Evolutionary conservation across 2,888 invertebrate genomes (phyloP).

Genomic region (Kuschelorhynchus macadamiae): DNA sequence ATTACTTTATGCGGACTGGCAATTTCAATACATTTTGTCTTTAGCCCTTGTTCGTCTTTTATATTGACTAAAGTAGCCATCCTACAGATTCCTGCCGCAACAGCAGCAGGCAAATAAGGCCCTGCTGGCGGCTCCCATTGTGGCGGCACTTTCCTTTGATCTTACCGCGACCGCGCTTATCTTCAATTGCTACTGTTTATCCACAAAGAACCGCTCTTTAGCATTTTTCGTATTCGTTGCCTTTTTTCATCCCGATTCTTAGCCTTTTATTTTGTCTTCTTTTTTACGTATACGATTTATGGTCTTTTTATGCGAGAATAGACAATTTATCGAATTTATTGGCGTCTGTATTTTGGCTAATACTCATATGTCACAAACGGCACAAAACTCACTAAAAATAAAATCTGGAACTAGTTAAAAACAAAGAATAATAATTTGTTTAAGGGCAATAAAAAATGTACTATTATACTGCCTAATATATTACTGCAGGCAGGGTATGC

Average conservation of each 20-base stretch:
- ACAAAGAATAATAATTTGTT: too few species aligned
- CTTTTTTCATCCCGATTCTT: constrained; percentile 25
- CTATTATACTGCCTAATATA: too few species aligned
- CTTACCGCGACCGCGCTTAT: constrained; percentile 62
- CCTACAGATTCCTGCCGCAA: constrained; percentile 40
- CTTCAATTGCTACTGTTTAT: constrained; percentile 65
- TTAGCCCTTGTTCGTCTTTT: constrained; percentile 26
- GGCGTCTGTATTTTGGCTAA: background rate
- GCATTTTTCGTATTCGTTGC: constrained; percentile 45
- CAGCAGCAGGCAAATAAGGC: constrained; percentile 50
- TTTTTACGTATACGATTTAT: constrained; percentile 14
- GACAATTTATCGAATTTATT: background rate
- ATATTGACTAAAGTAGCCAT: constrained; percentile 24
- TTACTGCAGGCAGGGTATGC: too few species aligned
- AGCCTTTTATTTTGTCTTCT: constrained; percentile 29
- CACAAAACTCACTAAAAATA: too few species aligned
- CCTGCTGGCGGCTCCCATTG: constrained; percentile 47
- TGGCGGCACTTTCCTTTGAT: constrained; percentile 59
- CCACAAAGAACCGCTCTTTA: constrained; percentile 56
- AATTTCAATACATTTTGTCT: constrained; percentile 23
- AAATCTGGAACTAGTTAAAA: too few species aligned
- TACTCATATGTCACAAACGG: background rate
- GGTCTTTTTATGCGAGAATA: constrained; percentile 1
- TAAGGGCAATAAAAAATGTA: too few species aligned
- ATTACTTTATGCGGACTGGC: constrained; percentile 13